Percentiles rank a stretch among this genome's conserved stretches.
Conservation (phyloP, 2,113 vertebrate species). For the Candoia aspera region DNA sequence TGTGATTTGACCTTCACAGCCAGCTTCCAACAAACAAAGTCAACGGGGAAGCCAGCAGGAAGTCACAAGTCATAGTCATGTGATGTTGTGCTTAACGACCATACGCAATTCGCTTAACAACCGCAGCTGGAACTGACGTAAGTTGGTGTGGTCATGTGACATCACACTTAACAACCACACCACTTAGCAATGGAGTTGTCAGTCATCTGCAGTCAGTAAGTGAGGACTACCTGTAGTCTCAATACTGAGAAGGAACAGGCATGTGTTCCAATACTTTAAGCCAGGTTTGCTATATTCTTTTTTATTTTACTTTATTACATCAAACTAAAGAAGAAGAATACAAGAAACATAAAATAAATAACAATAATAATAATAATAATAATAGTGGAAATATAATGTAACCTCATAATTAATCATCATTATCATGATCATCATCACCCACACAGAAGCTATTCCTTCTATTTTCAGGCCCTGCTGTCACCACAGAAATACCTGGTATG, state of each 20-base stretch:
- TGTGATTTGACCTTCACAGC: too few relatives aligned
- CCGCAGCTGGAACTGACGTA: too few relatives aligned
- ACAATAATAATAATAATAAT: neutral
- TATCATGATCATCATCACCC: neutral
- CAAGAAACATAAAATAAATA: neutral
- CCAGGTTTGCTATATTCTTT: neutral
- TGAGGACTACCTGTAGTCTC: neutral
- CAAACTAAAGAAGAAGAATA: neutral
- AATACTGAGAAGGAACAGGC: neutral
- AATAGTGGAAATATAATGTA: neutral
- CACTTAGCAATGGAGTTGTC: neutral
- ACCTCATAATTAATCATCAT: neutral
- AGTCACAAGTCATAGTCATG: too few relatives aligned
- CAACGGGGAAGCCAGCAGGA: too few relatives aligned
- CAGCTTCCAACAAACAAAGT: too few relatives aligned
- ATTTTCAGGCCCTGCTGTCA: neutral
- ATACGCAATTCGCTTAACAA: too few relatives aligned
- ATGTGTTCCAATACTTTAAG: neutral
- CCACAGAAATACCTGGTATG: neutral
- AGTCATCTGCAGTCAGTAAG: neutral
- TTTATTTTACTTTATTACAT: neutral
- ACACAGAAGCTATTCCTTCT: neutral
- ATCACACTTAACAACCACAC: too few relatives aligned
- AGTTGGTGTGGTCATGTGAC: too few relatives aligned
- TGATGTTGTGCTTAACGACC: too few relatives aligned